phyloP scores from a whole-genome alignment of 2,797 vertebrate species.

The Caiman crocodilus region DNA sequence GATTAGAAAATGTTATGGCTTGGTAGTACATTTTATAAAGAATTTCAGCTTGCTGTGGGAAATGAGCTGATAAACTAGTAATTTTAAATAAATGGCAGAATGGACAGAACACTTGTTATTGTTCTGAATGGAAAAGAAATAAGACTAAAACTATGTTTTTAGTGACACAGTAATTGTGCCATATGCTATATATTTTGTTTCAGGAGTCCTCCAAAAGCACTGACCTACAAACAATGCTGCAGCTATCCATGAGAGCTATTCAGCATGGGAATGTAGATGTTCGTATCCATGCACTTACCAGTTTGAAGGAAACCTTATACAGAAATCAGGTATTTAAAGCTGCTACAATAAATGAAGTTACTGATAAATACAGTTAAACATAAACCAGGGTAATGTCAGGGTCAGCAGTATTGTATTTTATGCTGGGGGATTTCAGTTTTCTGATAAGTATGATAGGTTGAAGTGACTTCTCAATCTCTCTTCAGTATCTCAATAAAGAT shows the following conservation, averaged over 20 bases:
- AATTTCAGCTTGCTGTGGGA: not conserved
- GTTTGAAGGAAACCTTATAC: constrained; percentile 93
- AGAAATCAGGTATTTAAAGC: constrained; percentile 89
- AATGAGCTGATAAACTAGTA: not conserved
- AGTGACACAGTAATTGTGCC: not conserved
- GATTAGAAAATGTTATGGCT: not conserved
- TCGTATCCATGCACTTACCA: constrained; percentile 95
- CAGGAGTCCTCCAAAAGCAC: constrained; percentile 94
- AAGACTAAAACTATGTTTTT: not conserved
- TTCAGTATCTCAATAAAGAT: not conserved
- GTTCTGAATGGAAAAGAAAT: not conserved
- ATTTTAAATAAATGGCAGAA: not conserved
- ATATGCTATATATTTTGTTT: not conserved
- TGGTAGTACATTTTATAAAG: not conserved
- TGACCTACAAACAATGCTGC: constrained; percentile 90
- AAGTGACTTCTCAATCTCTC: not conserved
- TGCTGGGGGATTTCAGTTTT: not conserved
- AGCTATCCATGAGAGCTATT: constrained; percentile 95
- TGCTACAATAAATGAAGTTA: not conserved
- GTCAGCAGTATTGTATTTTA: not conserved
- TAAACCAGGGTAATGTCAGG: not conserved
- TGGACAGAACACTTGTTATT: not conserved
- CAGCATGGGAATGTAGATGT: constrained; percentile 98
- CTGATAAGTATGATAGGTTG: not conserved
- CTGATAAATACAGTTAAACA: not conserved